Percentiles rank a stretch among this genome's conserved stretches.
These are phyloP conservation scores for Ectropis crepuscularia DNA, from an alignment of 2,888 invertebrate genomes.

Conservation along the genomic window DNA sequence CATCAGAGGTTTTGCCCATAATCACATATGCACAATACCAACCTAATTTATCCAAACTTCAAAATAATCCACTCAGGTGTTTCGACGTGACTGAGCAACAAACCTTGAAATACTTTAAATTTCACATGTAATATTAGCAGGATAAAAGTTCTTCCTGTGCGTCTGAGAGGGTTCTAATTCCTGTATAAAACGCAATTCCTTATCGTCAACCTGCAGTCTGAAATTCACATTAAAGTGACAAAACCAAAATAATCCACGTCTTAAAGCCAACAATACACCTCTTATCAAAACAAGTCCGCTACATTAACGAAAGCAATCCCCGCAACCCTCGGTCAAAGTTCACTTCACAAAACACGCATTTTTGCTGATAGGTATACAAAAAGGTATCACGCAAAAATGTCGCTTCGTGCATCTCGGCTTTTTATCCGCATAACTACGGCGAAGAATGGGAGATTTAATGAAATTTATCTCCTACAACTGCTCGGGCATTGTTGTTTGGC, in stretches of 20 bases:
- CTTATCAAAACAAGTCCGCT: constrained; percentile 26
- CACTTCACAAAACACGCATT: constrained; percentile 27
- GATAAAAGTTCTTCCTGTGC: too few species aligned
- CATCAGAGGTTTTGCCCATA: too few species aligned
- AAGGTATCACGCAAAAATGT: constrained; percentile 41
- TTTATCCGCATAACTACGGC: constrained; percentile 33
- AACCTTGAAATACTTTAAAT: not conserved
- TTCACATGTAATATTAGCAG: too few species aligned
- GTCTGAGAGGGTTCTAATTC: too few species aligned
- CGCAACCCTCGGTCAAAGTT: constrained; percentile 37
- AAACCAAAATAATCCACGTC: constrained; percentile 7
- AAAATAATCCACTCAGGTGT: too few species aligned
- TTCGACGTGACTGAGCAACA: too few species aligned
- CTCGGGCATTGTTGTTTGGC: constrained; percentile 62
- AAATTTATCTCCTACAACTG: constrained; percentile 56
- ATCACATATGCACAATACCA: too few species aligned
- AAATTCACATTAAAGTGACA: not conserved
- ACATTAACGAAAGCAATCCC: constrained; percentile 32
- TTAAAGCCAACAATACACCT: constrained; percentile 27
- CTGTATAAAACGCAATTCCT: not conserved
- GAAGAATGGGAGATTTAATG: constrained; percentile 54
- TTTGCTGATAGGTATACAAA: not conserved
- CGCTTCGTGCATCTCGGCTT: constrained; percentile 38
- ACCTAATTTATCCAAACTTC: too few species aligned
- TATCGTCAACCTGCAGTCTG: constrained; percentile 4